phyloP scores from a whole-genome alignment of 2,797 vertebrate genomes.

The Phalloptychus januarius region DNA sequence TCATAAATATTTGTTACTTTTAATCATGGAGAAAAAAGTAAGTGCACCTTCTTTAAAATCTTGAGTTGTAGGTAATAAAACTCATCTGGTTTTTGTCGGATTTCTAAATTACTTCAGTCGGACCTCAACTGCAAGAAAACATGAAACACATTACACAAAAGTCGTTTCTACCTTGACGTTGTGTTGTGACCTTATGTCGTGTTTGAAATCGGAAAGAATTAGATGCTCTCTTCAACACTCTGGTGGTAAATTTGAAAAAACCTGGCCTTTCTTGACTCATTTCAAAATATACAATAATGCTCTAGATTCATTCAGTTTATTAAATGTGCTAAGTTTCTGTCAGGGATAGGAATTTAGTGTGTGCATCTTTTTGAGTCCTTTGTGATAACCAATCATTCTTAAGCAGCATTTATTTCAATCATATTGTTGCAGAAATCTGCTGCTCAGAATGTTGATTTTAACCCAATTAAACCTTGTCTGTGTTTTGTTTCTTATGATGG shows the following conservation, averaged over 20 bases:
- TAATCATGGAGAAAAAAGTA: neutral
- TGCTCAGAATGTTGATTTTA: slow-evolving; percentile 21
- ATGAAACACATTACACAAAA: neutral
- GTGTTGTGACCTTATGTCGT: too few relatives aligned
- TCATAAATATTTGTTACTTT: neutral
- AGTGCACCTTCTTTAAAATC: neutral
- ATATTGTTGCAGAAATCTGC: neutral
- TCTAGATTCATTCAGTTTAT: too few relatives aligned
- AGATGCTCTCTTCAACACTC: too few relatives aligned
- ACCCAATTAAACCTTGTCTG: neutral
- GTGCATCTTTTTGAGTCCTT: neutral
- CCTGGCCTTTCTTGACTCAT: too few relatives aligned
- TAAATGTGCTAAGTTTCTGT: too few relatives aligned
- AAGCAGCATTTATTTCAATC: neutral
- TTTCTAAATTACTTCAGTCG: neutral
- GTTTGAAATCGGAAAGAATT: too few relatives aligned
- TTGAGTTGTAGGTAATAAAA: neutral
- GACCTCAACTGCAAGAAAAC: neutral
- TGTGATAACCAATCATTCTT: neutral
- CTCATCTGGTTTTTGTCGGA: neutral
- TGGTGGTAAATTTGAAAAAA: too few relatives aligned
- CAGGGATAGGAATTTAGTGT: too few relatives aligned
- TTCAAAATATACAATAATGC: too few relatives aligned
- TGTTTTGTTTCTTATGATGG: slow-evolving; percentile 10
- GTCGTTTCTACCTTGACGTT: neutral